Evolutionary conservation across 2,888 invertebrate species (phyloP), one percentile per base, ranked within the genome.

Genomic region (Scaptomyza flava): DNA sequence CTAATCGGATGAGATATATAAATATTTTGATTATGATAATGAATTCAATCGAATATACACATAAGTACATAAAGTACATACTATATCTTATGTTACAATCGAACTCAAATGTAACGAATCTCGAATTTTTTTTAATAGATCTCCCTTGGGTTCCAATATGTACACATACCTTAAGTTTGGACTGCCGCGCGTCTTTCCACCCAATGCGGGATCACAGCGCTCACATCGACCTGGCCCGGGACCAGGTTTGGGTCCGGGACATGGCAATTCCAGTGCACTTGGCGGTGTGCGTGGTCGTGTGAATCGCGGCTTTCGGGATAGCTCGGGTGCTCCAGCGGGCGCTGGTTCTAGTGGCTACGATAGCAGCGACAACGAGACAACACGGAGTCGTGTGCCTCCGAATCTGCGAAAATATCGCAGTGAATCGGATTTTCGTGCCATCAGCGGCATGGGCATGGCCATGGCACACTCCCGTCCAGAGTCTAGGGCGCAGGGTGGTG

Each of bases 131-230:
- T 27, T 31, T 31, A 9, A 31, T 31, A 31, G 96, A 92, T 96
- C 96, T 62, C 97, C 97, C 0, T 93, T 98, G 67, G 97, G 97
- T 45, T 96, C 96, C 45, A 98, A 98, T 91, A 97, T 98, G 94
- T 97, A 97, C 92, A 97, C 98, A 23, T 98, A 98, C 92, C 93
- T 98, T 73, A 98, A 98, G 92, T 98, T 98, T 89, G 98, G 98
- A 0, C 93, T 98, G 59, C 98, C 98, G 1, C 94, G 98, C 57
- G 98, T 98, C 2, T 95, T 98, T 89, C 97, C 98, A 33, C 97
- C 97, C 9, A 96, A 96, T 87, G 95, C 95, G 79, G 95, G 95
- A 83, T 95, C 95, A 2, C 94, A 95, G 87, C 93, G 95, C 38
- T 95, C 95, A 9, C 95, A 94, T 67, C 90, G 91, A 4, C 89